Evolutionary conservation across 2,113 vertebrate genomes (phyloP).

Genomic region (Saguinus imperator): DNA sequence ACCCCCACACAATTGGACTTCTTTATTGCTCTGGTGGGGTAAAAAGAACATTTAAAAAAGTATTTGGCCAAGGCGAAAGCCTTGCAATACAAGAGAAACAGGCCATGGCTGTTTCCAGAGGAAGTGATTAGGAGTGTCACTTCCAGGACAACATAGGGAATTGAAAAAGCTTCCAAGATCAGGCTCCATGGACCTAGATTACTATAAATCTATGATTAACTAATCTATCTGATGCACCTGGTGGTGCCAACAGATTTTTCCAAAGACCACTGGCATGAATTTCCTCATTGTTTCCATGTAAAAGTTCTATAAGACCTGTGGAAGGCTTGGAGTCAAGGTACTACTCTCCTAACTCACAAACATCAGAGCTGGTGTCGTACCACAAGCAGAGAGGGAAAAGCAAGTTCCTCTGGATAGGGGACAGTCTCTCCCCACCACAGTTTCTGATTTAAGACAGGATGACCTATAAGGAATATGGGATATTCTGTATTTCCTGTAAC

Average conservation of each 20-base stretch:
- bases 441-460: constrained; percentile 46
- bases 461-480: neutral
- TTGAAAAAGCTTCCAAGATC: neutral
- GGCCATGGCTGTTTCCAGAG: neutral
- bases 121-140: neutral
- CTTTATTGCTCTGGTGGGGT: neutral
- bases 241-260: neutral
- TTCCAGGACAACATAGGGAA: neutral
- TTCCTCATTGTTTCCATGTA: neutral
- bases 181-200: neutral
- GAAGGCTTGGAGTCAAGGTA: neutral
- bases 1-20: neutral
- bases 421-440: neutral
- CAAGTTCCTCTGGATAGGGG: neutral
- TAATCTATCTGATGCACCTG: neutral
- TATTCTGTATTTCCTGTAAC: neutral
- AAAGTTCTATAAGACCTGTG: neutral
- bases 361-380: neutral
- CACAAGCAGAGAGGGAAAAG: neutral
- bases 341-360: constrained; percentile 12
- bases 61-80: neutral
- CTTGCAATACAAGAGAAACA: constrained; percentile 28
- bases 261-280: neutral
- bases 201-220: neutral
- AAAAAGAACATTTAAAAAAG: constrained; percentile 37